Base-by-base conservation (phyloP, 2,888 invertebrate species). In the Creontiades dilutus region DNA sequence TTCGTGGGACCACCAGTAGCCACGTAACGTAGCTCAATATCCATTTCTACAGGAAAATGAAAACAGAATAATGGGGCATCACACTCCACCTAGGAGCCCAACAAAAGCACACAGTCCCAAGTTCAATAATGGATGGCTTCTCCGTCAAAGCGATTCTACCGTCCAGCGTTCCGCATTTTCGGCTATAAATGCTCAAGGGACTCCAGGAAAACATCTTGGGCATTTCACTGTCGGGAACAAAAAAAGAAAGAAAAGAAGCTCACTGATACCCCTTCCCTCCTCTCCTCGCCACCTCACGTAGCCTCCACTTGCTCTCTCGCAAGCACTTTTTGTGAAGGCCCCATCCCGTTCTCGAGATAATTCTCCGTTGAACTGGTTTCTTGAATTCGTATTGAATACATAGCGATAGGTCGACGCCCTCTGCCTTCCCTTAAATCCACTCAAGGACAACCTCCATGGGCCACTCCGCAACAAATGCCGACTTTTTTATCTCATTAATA, bases 351-450 rank as follows among this genome's bases (percentile, higher is more conserved):
- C 81, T 23, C 61, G 55, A 82, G 82, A 82, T 82, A 82, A 82
- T 89, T 89, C 80, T 87, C 55, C 76, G 37, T 76, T 48, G 61
- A 78, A 87, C 87, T 87, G 87, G 78, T 87, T 75, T 68, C 68
- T 86, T 86, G 68, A 68, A 86, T 86, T 86, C 86, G 86, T 28
- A 86, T 86, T 86, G 86, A 86, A 86, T 61, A 68, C 86, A 37
- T 52, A 86, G 86, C 86, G 80, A 68, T 68, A 68, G 68, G 88
- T 88, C 88, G 88, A 48, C 76, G 76, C 88, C 88, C 88, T 75
- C 16, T 75, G 68, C 75, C 75, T 86, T 68, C 88, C 88, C 68
- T 88, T 86, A 86, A 86, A 86, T 61, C 47, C 47, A 27, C 46
- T 19, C 86, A 86, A 61, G 86, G 86, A 86, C 86, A 86, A 84